Evolutionary conservation across 2,113 vertebrate species (phyloP).

Genomic region (Pitta sordida): DNA sequence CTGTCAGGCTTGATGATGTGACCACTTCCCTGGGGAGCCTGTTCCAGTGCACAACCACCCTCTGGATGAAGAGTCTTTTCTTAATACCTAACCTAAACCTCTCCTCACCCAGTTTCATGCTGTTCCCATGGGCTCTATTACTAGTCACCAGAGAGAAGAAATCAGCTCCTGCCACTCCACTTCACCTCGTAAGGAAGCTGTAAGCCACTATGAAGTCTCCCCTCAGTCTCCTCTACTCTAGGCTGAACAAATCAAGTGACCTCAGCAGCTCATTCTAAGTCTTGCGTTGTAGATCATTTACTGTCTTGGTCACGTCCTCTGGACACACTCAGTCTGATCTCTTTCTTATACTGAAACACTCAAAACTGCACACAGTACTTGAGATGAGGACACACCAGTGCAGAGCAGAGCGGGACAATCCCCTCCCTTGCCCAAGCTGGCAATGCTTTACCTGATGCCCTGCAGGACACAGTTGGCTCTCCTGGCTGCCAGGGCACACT

Average conservation of each 20-base stretch:
- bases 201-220: not conserved
- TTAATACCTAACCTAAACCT: too few relatives aligned
- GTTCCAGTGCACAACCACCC: not conserved
- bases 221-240: not conserved
- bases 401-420: not conserved
- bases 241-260: not conserved
- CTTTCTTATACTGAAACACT: not conserved
- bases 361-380: not conserved
- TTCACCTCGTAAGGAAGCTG: not conserved
- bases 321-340: not conserved
- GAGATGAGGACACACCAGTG: not conserved
- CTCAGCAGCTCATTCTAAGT: not conserved
- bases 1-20: not conserved
- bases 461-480: not conserved
- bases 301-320: not conserved
- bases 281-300: not conserved
- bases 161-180: not conserved
- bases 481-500: not conserved
- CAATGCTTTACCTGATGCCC: rapidly evolving
- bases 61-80: not conserved
- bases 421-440: not conserved
- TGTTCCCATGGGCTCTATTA: rapidly evolving
- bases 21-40: not conserved
- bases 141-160: not conserved
- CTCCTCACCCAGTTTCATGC: not conserved